Conservation (phyloP, 2,888 invertebrate genomes). For the Tenthredo scrophulariae region DNA sequence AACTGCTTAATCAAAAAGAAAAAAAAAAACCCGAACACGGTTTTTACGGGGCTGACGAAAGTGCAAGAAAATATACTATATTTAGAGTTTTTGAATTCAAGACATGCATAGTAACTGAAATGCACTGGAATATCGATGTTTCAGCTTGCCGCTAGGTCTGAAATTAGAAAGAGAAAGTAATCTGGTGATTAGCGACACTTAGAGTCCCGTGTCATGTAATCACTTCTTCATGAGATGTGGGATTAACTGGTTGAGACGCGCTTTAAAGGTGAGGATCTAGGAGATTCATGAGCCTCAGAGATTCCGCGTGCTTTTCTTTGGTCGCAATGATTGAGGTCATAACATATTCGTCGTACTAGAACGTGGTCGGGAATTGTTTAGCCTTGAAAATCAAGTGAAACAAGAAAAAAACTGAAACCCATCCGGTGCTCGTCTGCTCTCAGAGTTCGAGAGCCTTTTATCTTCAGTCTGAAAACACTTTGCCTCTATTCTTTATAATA, state of each 20-base stretch:
- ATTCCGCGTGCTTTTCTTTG: neutral
- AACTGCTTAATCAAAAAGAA: neutral
- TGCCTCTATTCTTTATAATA: neutral
- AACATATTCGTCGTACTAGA: neutral
- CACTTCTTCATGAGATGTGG: conserved; percentile 6
- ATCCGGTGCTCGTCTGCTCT: conserved; percentile 14
- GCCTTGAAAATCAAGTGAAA: neutral
- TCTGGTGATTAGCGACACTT: conserved; percentile 13
- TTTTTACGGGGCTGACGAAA: neutral
- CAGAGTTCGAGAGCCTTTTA: conserved; percentile 23
- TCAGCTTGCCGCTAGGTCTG: neutral
- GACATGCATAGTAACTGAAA: neutral
- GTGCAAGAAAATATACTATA: neutral
- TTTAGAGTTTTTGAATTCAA: neutral
- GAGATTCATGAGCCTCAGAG: neutral
- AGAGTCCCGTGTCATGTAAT: neutral
- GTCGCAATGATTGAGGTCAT: neutral
- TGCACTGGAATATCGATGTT: neutral
- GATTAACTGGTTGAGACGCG: conserved; percentile 6
- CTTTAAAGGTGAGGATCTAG: conserved; percentile 22
- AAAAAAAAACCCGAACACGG: neutral
- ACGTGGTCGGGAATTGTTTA: neutral
- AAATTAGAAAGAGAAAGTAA: conserved; percentile 6
- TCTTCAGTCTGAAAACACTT: conserved; percentile 20
- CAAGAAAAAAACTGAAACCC: neutral